Conservation (phyloP, 2,113 vertebrate species). For the Callionymus lyra region DNA sequence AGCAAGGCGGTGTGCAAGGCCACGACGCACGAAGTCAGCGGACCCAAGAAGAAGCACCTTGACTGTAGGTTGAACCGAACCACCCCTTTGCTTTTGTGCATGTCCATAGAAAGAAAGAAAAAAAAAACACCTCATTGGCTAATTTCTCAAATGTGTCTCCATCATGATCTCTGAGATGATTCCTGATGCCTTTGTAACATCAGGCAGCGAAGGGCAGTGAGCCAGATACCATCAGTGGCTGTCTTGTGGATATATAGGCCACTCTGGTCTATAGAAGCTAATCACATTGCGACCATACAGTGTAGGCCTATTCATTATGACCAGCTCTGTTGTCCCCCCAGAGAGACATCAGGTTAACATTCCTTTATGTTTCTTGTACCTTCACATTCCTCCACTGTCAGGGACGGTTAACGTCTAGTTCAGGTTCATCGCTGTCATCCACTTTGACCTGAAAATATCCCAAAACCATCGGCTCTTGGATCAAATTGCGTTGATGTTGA, state of each 20-base stretch:
- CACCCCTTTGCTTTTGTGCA: constrained; percentile 35
- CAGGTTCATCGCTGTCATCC: no score
- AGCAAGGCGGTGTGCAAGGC: constrained; percentile 84
- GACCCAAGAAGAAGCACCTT: constrained; percentile 87
- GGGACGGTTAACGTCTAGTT: no score
- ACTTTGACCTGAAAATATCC: no score
- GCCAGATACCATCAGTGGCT: constrained; percentile 24
- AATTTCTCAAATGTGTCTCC: not conserved
- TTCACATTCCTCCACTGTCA: no score
- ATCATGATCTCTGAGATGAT: constrained; percentile 39
- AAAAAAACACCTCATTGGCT: no score
- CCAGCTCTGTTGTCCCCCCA: constrained; percentile 15
- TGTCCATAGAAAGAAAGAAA: no score
- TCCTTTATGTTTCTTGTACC: no score
- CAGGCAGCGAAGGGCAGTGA: constrained; percentile 1
- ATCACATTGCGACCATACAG: constrained; percentile 44
- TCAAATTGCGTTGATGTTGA: no score
- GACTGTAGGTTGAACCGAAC: constrained; percentile 76
- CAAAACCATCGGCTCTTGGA: no score
- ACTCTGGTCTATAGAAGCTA: constrained; percentile 28
- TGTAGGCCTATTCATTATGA: constrained; percentile 52
- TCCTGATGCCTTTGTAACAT: constrained; percentile 8
- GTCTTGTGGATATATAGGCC: constrained; percentile 49
- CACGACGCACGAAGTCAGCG: constrained; percentile 85
- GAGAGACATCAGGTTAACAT: constrained; percentile 20